phyloP scores from a whole-genome alignment of 2,888 invertebrate genomes.

The Saturnia pavonia region DNA sequence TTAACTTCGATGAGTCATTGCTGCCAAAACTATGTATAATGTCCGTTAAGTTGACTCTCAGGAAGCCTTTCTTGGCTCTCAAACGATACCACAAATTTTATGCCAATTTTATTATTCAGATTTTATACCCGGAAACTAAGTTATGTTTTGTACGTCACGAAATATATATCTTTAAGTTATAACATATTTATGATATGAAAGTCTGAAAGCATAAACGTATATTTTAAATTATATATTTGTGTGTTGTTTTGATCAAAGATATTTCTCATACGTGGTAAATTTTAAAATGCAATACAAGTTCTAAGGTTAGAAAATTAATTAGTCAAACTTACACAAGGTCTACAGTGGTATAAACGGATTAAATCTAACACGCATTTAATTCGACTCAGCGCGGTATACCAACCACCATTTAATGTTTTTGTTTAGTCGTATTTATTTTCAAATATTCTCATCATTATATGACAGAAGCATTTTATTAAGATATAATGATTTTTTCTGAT shows the following conservation, averaged over 20 bases:
- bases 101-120: background rate
- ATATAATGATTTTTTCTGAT: too few species aligned
- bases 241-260: background rate
- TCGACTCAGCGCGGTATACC: background rate
- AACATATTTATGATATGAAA: background rate
- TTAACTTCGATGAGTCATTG: conserved; percentile 47
- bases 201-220: background rate
- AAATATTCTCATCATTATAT: background rate
- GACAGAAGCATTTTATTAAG: background rate
- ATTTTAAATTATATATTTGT: background rate
- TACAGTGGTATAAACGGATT: background rate
- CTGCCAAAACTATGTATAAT: conserved; percentile 30
- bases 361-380: background rate
- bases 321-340: too few species aligned
- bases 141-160: background rate
- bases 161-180: background rate
- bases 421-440: background rate
- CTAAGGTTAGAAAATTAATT: too few species aligned
- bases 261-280: background rate
- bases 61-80: background rate
- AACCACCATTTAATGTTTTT: background rate
- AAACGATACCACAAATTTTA: background rate
- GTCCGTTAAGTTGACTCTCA: conserved; percentile 22
- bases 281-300: background rate
- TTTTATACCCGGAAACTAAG: background rate